Evolutionary conservation across 1,140 invertebrate genomes (phyloP), one percentile per base, ranked within the genome.

Genomic region (Drosophila lacertosa): DNA sequence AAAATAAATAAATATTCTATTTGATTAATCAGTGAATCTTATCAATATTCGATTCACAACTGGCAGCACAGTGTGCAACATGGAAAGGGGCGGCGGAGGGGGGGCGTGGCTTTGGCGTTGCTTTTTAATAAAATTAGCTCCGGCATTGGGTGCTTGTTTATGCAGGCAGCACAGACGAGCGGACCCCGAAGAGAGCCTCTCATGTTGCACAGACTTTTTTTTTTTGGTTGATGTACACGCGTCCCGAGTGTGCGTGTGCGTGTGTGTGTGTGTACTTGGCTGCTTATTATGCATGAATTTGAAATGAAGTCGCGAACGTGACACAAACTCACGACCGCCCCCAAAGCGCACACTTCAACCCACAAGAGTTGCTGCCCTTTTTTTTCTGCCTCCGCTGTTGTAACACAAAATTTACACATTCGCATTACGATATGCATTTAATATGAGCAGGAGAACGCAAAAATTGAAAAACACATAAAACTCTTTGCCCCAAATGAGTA

Each of bases 281-380:
- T 86, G 81, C 81, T 86, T 86, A 86, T 86, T 88, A 86, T 86
- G 81, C 81, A 86, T 86, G 81, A 86, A 86, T 86, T 86, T 88
- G 62, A 81, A 81, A 86, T 86, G 82, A 86, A 86, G 82, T 86
- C 81, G 81, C 82, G 82, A 86, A 88, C 81, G 81, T 86, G 81
- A 86, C 81, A 88, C 81, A 88, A 86, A 86, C 82, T 75, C 81
- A 84, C 73, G 77, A 72, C 48, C 74, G 69, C 40, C 75, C 60
- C 44, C 68, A 62, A 62, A 66, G 55, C 70, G 63, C 50, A 58
- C 65, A 33, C 64, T 62, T 67, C 54, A 66, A 51, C 60, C 11
- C 5, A 0, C 22, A 7, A 54, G 35, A 54, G 51, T 40, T 54
- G 33, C 63, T 45, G 53, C 62, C 53, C n/a, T n/a, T 53, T 74